Conservation (phyloP, 1,140 invertebrate species). For the Augochlora pura region DNA sequence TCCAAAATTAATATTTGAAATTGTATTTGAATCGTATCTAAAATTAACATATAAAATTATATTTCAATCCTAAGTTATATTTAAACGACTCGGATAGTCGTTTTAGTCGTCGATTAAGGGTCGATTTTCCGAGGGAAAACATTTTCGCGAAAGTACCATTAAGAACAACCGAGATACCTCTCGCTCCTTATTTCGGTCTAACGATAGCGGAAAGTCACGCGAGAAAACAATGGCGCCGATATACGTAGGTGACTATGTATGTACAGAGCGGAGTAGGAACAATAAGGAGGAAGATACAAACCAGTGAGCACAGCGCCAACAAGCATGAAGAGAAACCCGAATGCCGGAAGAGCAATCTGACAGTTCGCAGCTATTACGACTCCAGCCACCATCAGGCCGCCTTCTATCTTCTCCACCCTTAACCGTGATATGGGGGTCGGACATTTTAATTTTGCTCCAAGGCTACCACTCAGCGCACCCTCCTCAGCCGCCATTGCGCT, state of each 20-base stretch:
- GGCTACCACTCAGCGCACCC: conserved; percentile 71
- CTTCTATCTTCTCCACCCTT: conserved; percentile 87
- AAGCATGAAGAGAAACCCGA: conserved; percentile 87
- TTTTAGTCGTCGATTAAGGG: not conserved
- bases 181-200: not conserved
- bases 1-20: too few relatives aligned
- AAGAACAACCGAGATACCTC: not conserved
- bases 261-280: not conserved
- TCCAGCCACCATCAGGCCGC: conserved; percentile 86
- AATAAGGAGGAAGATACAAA: conserved; percentile 70
- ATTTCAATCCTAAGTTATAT: too few relatives aligned
- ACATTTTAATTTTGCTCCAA: conserved; percentile 82
- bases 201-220: not conserved
- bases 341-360: conserved; percentile 87
- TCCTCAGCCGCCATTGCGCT: conserved; percentile 78
- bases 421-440: conserved; percentile 83
- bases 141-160: not conserved
- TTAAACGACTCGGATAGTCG: too few relatives aligned
- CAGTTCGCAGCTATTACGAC: conserved; percentile 88
- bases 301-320: conserved; percentile 87
- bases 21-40: too few relatives aligned
- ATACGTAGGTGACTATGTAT: not conserved
- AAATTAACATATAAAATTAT: too few relatives aligned
- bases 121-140: not conserved
- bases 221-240: not conserved